Percentiles rank a stretch among this genome's conserved stretches.
Conservation (phyloP, 1,140 invertebrate species). For the Muscidifurax raptorellus region DNA sequence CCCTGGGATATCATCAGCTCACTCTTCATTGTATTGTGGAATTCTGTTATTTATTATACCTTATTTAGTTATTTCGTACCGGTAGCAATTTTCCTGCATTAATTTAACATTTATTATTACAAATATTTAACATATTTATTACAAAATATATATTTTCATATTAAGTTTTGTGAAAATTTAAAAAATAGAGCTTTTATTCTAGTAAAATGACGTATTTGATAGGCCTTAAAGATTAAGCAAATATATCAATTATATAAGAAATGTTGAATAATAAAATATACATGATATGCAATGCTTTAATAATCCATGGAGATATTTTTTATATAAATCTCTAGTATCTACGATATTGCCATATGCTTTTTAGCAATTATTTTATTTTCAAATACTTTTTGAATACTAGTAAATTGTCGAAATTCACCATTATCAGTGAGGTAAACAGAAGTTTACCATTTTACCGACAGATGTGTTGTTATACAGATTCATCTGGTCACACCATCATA, state of each 20-base stretch:
- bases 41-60: slow-evolving; percentile 1
- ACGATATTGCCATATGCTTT: too few species aligned
- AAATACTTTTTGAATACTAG: not conserved
- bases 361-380: not conserved
- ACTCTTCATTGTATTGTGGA: not conserved
- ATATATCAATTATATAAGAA: too few species aligned
- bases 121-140: not conserved
- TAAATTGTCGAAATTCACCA: not conserved
- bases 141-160: too few species aligned
- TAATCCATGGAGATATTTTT: too few species aligned
- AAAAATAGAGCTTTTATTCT: too few species aligned
- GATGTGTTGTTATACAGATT: too few species aligned
- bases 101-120: not conserved
- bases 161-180: too few species aligned
- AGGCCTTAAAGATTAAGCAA: too few species aligned
- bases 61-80: not conserved
- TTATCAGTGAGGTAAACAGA: not conserved
- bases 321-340: too few species aligned
- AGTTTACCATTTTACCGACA: not conserved
- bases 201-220: not conserved
- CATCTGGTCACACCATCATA: not conserved
- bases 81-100: not conserved
- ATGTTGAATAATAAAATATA: too few species aligned
- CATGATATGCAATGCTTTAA: too few species aligned
- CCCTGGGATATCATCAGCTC: not conserved